Conservation (phyloP, 2,797 vertebrate genomes). For the Acanthurus leucopareius region DNA sequence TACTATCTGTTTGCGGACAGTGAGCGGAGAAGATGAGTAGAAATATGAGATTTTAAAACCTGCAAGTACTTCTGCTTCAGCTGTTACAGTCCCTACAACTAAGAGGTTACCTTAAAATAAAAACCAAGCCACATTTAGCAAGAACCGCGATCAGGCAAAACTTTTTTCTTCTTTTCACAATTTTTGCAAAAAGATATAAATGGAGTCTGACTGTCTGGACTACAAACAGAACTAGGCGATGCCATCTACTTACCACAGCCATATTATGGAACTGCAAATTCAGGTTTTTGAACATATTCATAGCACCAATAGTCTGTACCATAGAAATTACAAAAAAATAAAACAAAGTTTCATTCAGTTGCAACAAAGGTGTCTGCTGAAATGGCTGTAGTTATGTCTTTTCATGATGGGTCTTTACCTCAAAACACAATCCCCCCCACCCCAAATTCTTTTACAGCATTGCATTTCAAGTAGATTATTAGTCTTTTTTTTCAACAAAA, state of each 20-base stretch:
- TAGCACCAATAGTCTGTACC: slow-evolving; percentile 83
- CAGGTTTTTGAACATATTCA: slow-evolving; percentile 82
- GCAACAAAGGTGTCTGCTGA: slow-evolving; percentile 67
- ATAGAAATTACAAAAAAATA: slow-evolving; percentile 64
- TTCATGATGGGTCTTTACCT: slow-evolving; percentile 57
- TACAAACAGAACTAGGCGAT: slow-evolving; percentile 83
- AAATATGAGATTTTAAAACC: slow-evolving; percentile 44
- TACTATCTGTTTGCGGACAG: slow-evolving; percentile 34
- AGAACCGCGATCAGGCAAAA: slow-evolving; percentile 84
- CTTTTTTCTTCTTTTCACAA: slow-evolving; percentile 58
- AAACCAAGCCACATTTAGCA: slow-evolving; percentile 83
- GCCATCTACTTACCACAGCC: slow-evolving; percentile 83
- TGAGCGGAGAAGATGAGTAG: slow-evolving; percentile 45
- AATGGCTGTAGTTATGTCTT: slow-evolving; percentile 66
- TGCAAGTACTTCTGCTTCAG: slow-evolving; percentile 40
- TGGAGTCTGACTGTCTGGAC: slow-evolving; percentile 67
- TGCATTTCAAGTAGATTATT: slow-evolving; percentile 73
- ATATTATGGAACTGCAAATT: slow-evolving; percentile 87
- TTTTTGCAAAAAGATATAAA: slow-evolving; percentile 60
- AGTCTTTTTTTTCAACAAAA: slow-evolving; percentile 62
- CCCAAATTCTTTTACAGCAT: slow-evolving; percentile 62
- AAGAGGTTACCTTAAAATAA: slow-evolving; percentile 59
- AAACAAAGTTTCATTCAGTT: slow-evolving; percentile 56
- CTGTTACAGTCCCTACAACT: slow-evolving; percentile 59
- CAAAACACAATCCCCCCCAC: slow-evolving; percentile 35